A percentile compares a stretch with the other conserved stretches of the same genome.
These are phyloP conservation scores for Cyanocitta stelleri DNA, from an alignment of 2,113 vertebrate genomes.

Conservation along the genomic window DNA sequence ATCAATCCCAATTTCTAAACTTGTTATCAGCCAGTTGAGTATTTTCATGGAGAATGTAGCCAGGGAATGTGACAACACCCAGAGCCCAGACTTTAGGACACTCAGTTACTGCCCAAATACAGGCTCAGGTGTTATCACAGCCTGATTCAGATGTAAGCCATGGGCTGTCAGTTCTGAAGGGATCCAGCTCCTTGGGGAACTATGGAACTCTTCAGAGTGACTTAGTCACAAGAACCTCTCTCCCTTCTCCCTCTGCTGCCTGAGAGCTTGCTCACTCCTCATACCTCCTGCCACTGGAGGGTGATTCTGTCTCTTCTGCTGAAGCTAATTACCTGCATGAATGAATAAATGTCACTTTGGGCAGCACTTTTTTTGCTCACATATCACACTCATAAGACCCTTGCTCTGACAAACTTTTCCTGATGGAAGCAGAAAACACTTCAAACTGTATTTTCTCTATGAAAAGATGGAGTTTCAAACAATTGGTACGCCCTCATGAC, in stretches of 20 bases:
- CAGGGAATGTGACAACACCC: background rate
- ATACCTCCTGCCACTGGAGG: background rate
- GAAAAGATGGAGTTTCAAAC: background rate
- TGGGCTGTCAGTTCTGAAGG: background rate
- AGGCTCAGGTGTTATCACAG: background rate
- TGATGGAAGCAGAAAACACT: background rate
- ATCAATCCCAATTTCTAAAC: background rate
- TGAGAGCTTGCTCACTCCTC: background rate
- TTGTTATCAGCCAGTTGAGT: background rate
- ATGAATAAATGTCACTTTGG: background rate
- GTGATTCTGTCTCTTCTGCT: background rate
- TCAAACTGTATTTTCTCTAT: background rate
- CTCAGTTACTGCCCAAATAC: background rate
- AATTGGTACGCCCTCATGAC: rapidly evolving
- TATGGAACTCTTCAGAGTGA: background rate
- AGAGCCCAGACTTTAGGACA: background rate
- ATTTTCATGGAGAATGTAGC: background rate
- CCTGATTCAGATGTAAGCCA: background rate
- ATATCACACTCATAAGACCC: background rate
- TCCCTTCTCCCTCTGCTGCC: background rate
- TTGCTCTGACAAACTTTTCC: background rate
- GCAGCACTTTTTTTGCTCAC: background rate
- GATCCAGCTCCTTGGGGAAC: background rate
- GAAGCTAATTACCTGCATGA: background rate
- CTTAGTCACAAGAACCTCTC: background rate